Conservation (phyloP, 1,140 invertebrate species). For the Drosophila mojavensis region DNA sequence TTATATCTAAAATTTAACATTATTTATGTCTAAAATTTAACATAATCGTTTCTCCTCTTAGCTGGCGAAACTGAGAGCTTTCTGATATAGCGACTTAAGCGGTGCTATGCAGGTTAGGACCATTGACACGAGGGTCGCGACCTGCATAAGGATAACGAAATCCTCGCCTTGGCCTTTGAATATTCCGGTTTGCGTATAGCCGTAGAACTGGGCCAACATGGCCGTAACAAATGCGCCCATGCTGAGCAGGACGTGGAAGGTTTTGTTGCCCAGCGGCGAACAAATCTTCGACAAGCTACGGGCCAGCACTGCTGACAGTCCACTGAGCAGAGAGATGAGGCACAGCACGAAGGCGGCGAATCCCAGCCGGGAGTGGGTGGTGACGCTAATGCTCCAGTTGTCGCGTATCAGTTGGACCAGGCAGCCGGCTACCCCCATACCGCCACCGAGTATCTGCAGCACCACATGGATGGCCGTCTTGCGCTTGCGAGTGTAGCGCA, state of each 20-base stretch:
- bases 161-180: constrained; percentile 58
- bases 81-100: constrained; percentile 62
- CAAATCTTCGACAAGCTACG: constrained; percentile 31
- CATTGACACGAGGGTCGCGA: constrained; percentile 59
- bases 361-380: constrained; percentile 60
- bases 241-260: constrained; percentile 63
- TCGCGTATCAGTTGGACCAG: constrained; percentile 63
- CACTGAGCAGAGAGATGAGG: constrained; percentile 59
- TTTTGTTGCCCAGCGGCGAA: constrained; percentile 64
- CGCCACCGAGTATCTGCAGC: constrained; percentile 64
- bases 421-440: constrained; percentile 71
- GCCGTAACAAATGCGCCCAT: constrained; percentile 66
- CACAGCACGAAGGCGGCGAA: constrained; percentile 72
- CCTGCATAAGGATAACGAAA: constrained; percentile 63
- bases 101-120: constrained; percentile 68
- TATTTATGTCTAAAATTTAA: background rate
- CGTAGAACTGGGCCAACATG: constrained; percentile 71
- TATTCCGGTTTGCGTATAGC: constrained; percentile 57
- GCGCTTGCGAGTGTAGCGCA: constrained; percentile 52
- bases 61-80: constrained; percentile 40
- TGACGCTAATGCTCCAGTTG: constrained; percentile 54
- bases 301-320: constrained; percentile 51
- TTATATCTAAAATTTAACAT: background rate
- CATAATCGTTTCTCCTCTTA: constrained; percentile 1
- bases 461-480: constrained; percentile 66